Evolutionary conservation across 2,113 vertebrate species (phyloP).

Genomic region (Vireo altiloquus): DNA sequence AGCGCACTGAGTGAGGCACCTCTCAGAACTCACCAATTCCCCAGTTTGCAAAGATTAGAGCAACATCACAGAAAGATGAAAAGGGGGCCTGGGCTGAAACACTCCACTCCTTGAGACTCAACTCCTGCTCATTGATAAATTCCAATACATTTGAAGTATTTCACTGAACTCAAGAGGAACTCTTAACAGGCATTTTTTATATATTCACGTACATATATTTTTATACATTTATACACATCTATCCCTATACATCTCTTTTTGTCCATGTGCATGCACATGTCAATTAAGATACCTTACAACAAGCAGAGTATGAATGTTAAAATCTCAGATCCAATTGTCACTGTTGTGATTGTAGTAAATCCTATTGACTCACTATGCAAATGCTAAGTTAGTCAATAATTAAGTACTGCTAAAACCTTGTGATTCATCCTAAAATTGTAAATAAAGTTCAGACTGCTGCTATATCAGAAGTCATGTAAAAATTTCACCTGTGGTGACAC

Average conservation of each 20-base stretch:
- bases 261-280: no score
- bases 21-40: background rate
- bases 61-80: background rate
- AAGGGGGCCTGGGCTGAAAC: background rate
- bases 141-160: background rate
- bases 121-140: background rate
- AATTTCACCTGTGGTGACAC: background rate
- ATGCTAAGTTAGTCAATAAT: background rate
- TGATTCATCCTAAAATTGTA: background rate
- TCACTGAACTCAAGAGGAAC: background rate
- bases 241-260: background rate
- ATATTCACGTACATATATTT: background rate
- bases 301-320: background rate
- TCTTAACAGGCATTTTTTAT: background rate
- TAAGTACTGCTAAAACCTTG: background rate
- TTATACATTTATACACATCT: background rate
- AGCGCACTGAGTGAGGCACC: fast-evolving
- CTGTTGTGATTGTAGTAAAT: background rate
- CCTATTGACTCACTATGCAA: background rate
- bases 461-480: background rate
- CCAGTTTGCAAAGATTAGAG: background rate
- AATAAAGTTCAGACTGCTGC: background rate
- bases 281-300: background rate
- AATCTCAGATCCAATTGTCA: background rate
- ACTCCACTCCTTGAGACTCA: background rate